Evolutionary conservation across 2,113 vertebrate genomes (phyloP).

Genomic region (Micronycteris hirsuta): DNA sequence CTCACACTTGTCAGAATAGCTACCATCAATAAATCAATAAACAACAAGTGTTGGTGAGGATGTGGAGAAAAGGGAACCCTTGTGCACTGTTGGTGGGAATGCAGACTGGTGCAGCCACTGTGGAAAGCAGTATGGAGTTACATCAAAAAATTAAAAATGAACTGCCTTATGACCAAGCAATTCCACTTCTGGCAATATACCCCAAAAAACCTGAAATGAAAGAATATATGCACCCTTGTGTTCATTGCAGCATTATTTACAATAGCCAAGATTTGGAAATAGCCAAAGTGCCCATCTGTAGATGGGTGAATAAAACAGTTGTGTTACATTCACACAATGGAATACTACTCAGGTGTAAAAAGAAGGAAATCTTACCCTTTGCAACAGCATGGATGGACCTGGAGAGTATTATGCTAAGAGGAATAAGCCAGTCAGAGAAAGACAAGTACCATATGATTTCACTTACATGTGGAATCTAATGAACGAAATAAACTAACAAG

Average conservation of each 20-base stretch:
- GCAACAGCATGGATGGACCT: not conserved
- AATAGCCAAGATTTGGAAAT: not conserved
- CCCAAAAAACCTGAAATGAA: not conserved
- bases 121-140: not conserved
- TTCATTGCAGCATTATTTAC: not conserved
- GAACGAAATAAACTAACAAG: not conserved
- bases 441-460: not conserved
- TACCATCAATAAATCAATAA: not conserved
- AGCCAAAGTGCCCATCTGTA: not conserved
- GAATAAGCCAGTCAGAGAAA: not conserved
- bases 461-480: not conserved
- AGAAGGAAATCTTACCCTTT: not conserved
- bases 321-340: not conserved
- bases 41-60: not conserved
- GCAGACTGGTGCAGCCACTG: not conserved
- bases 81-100: not conserved
- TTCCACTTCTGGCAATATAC: not conserved
- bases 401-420: not conserved
- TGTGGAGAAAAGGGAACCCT: not conserved
- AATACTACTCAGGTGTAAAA: not conserved
- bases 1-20: not conserved
- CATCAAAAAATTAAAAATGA: not conserved
- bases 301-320: not conserved
- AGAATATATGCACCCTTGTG: not conserved
- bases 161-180: not conserved